Evolutionary conservation across 2,113 vertebrate species (phyloP), one percentile per base, ranked within the genome.

Genomic region (Saccopteryx leptura): DNA sequence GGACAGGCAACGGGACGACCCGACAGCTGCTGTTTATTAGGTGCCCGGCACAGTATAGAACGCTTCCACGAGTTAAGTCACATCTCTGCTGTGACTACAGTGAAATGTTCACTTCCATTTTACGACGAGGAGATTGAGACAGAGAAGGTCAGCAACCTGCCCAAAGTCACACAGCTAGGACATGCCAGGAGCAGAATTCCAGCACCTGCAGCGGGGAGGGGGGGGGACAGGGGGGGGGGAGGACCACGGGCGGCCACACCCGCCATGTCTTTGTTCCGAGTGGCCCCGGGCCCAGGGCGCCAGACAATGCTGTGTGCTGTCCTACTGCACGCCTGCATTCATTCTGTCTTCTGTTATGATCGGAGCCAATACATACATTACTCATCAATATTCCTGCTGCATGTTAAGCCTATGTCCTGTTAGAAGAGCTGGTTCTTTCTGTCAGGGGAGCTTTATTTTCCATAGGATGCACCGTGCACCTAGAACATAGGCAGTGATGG

Each of bases 231-330:
- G 39, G 2, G 39, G 3, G 54, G 2, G 4, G 21, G 14, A 12
- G 69, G 60, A 61, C 10, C 12, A 0, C 0, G 7, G 60, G n/a
- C 6, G 7, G n/a, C n/a, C 50, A 2, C 2, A 17, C 7, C 33
- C 19, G 63, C 75, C n/a, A 28, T 33, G 26, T 63, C 56, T 72
- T 13, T 7, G 19, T 6, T 15, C 7, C 15, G 5, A 83, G 11
- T 4, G 24, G 21, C 10, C 33, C 50, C 0, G 7, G 23, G 72
- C 31, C 50, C 48, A 9, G 9, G 2, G n/a, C 14, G 17, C 66
- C 65, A n/a, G 63, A 50, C 31, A 23, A 8, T 0, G 4, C 46
- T 1, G 17, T 1, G 4, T 0, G 2, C 1, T 13, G 1, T 81
- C 68, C n/a, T 10, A 39, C 68, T 31, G 0, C 5, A 50, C 12